phyloP scores from a whole-genome alignment of 2,888 invertebrate species.

The Drosophila meridionalis region DNA sequence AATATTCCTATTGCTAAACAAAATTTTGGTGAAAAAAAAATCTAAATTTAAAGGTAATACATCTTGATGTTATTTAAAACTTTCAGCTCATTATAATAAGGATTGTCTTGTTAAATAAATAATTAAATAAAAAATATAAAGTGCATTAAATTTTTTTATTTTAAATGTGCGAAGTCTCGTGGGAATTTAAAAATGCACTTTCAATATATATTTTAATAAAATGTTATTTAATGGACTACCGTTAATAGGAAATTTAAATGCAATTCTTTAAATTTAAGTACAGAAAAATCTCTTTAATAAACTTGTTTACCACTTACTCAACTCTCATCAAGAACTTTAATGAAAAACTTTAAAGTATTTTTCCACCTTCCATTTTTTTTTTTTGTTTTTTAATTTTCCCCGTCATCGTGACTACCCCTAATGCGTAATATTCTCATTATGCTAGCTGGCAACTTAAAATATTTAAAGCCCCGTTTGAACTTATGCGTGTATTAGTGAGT shows the following conservation, averaged over 20 bases:
- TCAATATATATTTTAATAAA: no score
- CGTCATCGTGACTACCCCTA: constrained; percentile 30
- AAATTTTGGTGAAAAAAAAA: no score
- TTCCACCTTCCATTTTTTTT: background rate
- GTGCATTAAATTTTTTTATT: no score
- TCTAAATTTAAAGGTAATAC: no score
- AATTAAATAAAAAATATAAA: no score
- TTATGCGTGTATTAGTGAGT: constrained; percentile 73
- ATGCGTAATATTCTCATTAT: constrained; percentile 54
- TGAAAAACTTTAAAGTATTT: background rate
- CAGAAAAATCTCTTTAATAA: background rate
- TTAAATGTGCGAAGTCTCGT: no score
- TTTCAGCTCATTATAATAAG: no score
- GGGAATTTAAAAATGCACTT: background rate
- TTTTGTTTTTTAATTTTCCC: background rate
- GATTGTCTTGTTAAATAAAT: no score
- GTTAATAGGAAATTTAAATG: background rate
- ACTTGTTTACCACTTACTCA: background rate
- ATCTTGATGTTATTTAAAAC: no score
- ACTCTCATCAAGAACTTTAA: no score
- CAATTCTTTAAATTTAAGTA: background rate
- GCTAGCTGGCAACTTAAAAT: constrained; percentile 77
- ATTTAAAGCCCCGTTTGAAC: constrained; percentile 78
- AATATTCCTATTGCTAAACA: background rate
- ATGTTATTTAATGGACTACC: no score